phyloP scores from a whole-genome alignment of 2,113 vertebrate species.

The Pomatorhinus ruficollis region DNA sequence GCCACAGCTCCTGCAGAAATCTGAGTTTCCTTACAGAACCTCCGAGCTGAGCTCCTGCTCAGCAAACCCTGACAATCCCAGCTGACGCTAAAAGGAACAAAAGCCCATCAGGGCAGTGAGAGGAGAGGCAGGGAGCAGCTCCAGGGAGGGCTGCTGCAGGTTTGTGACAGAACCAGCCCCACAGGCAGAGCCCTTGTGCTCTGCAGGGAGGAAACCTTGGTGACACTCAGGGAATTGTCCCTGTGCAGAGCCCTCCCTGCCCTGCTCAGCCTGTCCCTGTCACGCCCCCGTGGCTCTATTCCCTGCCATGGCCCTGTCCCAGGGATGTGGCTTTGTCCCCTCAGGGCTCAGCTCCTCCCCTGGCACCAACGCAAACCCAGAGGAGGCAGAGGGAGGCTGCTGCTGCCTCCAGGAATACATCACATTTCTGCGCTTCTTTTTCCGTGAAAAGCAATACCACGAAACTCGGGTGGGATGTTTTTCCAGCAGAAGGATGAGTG shows the following conservation, averaged over 20 bases:
- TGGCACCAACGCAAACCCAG: background rate
- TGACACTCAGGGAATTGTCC: accelerated
- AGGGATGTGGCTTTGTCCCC: accelerated
- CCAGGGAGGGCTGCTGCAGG: background rate
- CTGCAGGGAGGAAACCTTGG: background rate
- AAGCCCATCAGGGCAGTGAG: accelerated
- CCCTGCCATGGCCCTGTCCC: too few relatives aligned
- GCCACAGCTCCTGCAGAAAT: background rate
- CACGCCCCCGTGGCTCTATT: background rate
- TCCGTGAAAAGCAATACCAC: background rate
- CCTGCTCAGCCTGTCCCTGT: background rate
- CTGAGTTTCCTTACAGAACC: background rate
- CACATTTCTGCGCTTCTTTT: background rate
- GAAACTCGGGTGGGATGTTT: background rate
- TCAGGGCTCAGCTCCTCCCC: background rate
- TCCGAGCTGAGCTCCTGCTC: background rate
- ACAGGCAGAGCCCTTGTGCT: background rate
- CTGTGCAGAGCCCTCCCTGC: background rate
- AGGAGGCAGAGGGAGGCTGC: background rate
- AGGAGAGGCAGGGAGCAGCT: too few relatives aligned
- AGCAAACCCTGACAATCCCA: background rate
- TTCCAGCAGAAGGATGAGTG: background rate
- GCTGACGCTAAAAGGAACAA: too few relatives aligned
- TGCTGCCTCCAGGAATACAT: background rate
- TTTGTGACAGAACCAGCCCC: background rate